Base-by-base conservation (phyloP, 2,113 vertebrate species). In the Silurus glanis region DNA sequence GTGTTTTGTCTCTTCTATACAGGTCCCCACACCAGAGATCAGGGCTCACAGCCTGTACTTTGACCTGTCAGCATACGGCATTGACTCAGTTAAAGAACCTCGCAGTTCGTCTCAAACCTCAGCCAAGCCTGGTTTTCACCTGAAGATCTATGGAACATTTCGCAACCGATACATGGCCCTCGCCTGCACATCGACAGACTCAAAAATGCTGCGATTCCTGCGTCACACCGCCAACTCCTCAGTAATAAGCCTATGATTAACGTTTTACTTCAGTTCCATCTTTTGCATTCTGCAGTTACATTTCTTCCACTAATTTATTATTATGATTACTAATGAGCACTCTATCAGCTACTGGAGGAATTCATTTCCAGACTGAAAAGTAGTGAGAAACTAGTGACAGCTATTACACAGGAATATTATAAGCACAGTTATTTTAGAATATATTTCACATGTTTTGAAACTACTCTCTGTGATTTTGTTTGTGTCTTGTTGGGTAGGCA, bases 111-210 rank as follows among this genome's bases (percentile, higher is more conserved):
- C 25, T 1, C 85, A 90, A 71, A 83, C 91, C 9, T n/a, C 93
- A 0, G 16, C 88, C 82, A 94, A 94, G 81, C 90, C 93, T 0
- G 94, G 93, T 5, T 96, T 96, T 90, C 95, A 95, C 87, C 89
- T 96, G 66, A 96, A 96, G 92, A 96, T 96, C 86, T 96, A 95
- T 13, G 95, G 95, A 56, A 96, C 94, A 14, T 96, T 96, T 90
- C 91, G 94, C 59, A 95, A 96, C 90, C 91, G 92, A 82, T 95
- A 94, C 90, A 94, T 96, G 93, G 94, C 95, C 84, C 93, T 96
- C 2, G 91, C 92, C 19, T 95, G 95, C 71, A 93, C 94, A 0
- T 80, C 91, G 23, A 93, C 93, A 0, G 94, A 96, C 86, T 93
- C 92, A 86, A 96, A 95, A 90, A 94, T 95, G 91, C 93, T 95